These are phyloP conservation scores for Paracentrotus lividus DNA, from an alignment of 53 echinoderm and acorn worm species.

Conservation along the genomic window DNA sequence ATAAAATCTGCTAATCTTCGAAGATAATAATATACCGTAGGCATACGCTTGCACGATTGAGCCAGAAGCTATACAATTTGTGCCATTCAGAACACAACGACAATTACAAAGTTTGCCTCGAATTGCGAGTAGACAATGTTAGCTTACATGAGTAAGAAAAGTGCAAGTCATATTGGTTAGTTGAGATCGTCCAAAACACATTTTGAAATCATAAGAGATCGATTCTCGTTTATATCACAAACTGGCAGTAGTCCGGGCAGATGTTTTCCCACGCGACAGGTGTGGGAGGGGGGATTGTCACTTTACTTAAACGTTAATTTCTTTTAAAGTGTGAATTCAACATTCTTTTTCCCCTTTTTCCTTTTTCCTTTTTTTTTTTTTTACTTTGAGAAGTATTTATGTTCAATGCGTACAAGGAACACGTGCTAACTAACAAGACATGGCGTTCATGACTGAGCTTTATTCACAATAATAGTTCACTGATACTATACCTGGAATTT, in stretches of 20 bases:
- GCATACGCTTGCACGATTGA: neutral
- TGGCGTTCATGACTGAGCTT: neutral
- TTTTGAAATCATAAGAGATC: constrained; percentile 23
- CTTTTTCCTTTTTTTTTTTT: no score
- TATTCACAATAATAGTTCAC: neutral
- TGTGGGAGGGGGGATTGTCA: neutral
- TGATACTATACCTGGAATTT: neutral
- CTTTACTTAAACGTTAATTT: neutral
- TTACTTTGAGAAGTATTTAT: neutral
- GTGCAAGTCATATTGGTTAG: constrained; percentile 36
- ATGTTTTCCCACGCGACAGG: neutral
- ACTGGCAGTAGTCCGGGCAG: neutral
- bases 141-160: neutral
- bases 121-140: neutral
- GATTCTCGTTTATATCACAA: constrained; percentile 38
- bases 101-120: neutral
- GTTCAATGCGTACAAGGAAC: neutral
- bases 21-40: no score
- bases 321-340: no score
- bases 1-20: neutral
- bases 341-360: no score
- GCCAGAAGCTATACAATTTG: neutral
- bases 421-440: neutral
- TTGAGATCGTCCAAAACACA: neutral
- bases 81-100: neutral